Conservation (phyloP, 2,888 invertebrate species). For the Cordilura impudica region DNA sequence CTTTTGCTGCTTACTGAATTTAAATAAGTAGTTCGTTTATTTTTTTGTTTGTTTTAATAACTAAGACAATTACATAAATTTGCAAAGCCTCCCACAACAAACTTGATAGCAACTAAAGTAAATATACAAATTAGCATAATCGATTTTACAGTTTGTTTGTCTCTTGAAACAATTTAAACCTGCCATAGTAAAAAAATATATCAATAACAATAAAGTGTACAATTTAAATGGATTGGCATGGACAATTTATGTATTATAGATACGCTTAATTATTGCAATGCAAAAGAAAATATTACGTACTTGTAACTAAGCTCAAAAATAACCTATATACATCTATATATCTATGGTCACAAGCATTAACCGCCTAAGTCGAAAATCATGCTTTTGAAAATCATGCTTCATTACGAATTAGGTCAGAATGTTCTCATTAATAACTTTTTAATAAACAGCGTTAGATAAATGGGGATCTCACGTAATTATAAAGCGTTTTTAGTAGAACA, state of each 20-base stretch:
- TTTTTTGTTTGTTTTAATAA: background rate
- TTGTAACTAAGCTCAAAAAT: constrained; percentile 16
- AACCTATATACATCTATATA: too few species aligned
- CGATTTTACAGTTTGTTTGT: background rate
- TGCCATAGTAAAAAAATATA: background rate
- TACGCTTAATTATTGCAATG: constrained; percentile 26
- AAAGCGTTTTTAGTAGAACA: too few species aligned
- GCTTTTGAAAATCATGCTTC: too few species aligned
- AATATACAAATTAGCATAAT: constrained; percentile 29
- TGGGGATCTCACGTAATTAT: too few species aligned
- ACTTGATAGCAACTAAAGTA: constrained; percentile 22
- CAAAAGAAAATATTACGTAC: constrained; percentile 11
- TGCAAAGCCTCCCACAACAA: constrained; percentile 12
- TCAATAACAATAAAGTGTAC: background rate
- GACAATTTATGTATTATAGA: constrained; percentile 4
- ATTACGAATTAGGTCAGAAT: too few species aligned
- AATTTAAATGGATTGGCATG: constrained; percentile 1
- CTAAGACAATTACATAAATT: constrained; percentile 15
- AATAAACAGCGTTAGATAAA: too few species aligned
- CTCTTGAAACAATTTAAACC: background rate
- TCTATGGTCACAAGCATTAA: too few species aligned
- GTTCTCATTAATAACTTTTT: too few species aligned
- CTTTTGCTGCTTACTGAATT: background rate
- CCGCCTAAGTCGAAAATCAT: too few species aligned
- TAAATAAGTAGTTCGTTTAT: too few species aligned